Evolutionary conservation across 2,888 invertebrate genomes (phyloP), one percentile per base, ranked within the genome.

Genomic region (Mactromeris polynyma): DNA sequence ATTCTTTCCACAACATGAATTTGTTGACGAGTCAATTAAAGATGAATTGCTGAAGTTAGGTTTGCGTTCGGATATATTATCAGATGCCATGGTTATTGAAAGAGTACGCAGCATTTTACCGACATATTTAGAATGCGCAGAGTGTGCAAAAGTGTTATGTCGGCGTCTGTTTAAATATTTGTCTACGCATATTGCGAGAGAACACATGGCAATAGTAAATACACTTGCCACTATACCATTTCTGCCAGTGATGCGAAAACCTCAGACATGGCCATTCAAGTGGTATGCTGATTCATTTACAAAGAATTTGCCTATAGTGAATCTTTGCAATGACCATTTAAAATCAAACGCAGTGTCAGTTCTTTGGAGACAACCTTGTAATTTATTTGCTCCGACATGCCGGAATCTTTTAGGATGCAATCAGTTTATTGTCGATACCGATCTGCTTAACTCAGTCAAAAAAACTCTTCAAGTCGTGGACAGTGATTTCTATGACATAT

Each of bases 201-300:
- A 36, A 21, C 58, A 58, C 21, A 21, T 2, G 0, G 21, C 19
- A 21, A 54, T 81, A 33, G 19, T n/a, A 6, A 21, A 58, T 58
- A 6, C 33, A n/a, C 58, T 81, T 1, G 21, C 36, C 36, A 26
- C n/a, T 33, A 36, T 36, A 42, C 58, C 58, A 4, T 81, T 81
- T 42, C n/a, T 81, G 21, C 81, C 81, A 38, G 38, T 81, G 17
- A 81, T 81, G 81, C n/a, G 9, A 17, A 81, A 58, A 58, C 81
- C 81, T 42, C 6, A 33, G 11, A n/a, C 21, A 33, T 81, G 81
- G 81, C 81, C 81, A n/a, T 58, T 81, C 26, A 36, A 1, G n/a
- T 81, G 81, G 81, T n/a, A 58, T 26, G 81, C 81, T 17, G 54
- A 54, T 54, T 64, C 64, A 1, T 64, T 3, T 9, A 31, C 14